Percentiles rank a stretch among this genome's conserved stretches.
Conservation (phyloP, 37 sponge, comb jelly and placozoan genomes). For the Geodia barretti region DNA sequence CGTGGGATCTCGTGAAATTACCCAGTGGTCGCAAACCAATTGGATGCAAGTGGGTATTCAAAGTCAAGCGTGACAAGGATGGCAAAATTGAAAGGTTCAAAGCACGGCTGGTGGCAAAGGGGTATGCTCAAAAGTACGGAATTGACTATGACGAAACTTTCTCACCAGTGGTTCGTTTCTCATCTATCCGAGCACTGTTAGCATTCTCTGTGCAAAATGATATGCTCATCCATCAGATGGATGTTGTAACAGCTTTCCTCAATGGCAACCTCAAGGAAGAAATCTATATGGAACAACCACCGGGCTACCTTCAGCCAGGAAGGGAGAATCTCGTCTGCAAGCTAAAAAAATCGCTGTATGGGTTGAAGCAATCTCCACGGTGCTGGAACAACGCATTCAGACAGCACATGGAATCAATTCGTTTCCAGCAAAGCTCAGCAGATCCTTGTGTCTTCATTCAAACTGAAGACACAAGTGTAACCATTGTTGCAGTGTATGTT, state of each 20-base stretch:
- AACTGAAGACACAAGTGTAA: not conserved
- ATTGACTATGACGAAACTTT: slow-evolving; percentile 58
- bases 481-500: slow-evolving; percentile 25
- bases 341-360: slow-evolving; percentile 21
- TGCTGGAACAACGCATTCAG: not conserved
- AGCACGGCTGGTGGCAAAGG: slow-evolving; percentile 41
- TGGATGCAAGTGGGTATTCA: slow-evolving; percentile 59
- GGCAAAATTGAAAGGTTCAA: slow-evolving; percentile 41
- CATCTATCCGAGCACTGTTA: slow-evolving; percentile 42
- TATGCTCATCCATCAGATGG: slow-evolving; percentile 58
- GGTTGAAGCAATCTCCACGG: slow-evolving; percentile 11
- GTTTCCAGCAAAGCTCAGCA: slow-evolving; percentile 40
- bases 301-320: not conserved
- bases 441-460: slow-evolving; percentile 48
- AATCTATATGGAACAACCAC: slow-evolving; percentile 13
- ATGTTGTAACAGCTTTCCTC: slow-evolving; percentile 61
- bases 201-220: slow-evolving; percentile 52
- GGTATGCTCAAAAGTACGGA: slow-evolving; percentile 44
- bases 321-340: slow-evolving; percentile 15
- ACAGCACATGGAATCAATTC: not conserved
- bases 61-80: slow-evolving; percentile 24
- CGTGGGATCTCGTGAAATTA: slow-evolving; percentile 37
- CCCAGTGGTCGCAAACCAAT: slow-evolving; percentile 33
- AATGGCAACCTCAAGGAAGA: slow-evolving; percentile 24
- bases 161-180: slow-evolving; percentile 45